A percentile compares a stretch with the other conserved stretches of the same genome.
phyloP scores from a whole-genome alignment of 2,113 vertebrate genomes.

The Ailurus styani region DNA sequence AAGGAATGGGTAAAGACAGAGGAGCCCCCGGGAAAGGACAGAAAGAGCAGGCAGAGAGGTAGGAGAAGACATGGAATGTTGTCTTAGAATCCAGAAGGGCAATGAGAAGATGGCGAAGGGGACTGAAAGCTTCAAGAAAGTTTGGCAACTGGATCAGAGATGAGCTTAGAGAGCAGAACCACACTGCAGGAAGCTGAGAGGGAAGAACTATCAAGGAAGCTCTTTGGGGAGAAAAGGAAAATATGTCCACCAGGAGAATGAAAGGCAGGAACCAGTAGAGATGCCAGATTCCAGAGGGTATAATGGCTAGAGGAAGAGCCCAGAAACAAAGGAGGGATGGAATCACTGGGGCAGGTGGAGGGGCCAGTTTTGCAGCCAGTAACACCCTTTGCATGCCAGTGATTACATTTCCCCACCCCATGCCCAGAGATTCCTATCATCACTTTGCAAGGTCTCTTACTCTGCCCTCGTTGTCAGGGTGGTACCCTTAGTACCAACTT shows the following conservation, averaged over 20 bases:
- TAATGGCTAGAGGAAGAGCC: not conserved
- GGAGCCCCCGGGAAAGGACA: not conserved
- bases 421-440: conserved; percentile 49
- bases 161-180: not conserved
- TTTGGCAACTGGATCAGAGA: not conserved
- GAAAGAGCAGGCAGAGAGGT: not conserved
- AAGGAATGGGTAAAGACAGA: not conserved
- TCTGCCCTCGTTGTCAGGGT: conserved; percentile 49
- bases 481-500: conserved; percentile 34
- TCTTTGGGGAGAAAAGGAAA: not conserved
- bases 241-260: not conserved
- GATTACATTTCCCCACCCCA: conserved; percentile 7
- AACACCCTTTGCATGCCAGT: not conserved
- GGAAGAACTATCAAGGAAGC: not conserved
- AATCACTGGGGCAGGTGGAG: not conserved
- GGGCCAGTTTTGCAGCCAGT: conserved; percentile 44
- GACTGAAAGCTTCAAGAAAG: not conserved
- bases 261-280: not conserved
- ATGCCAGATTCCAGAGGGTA: not conserved
- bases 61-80: not conserved
- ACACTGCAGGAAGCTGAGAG: not conserved
- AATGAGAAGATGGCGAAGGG: not conserved
- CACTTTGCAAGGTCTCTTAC: not conserved
- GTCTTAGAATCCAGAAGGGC: not conserved
- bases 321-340: not conserved